Conservation (phyloP, 1,140 invertebrate species). For the Aricia agestis region DNA sequence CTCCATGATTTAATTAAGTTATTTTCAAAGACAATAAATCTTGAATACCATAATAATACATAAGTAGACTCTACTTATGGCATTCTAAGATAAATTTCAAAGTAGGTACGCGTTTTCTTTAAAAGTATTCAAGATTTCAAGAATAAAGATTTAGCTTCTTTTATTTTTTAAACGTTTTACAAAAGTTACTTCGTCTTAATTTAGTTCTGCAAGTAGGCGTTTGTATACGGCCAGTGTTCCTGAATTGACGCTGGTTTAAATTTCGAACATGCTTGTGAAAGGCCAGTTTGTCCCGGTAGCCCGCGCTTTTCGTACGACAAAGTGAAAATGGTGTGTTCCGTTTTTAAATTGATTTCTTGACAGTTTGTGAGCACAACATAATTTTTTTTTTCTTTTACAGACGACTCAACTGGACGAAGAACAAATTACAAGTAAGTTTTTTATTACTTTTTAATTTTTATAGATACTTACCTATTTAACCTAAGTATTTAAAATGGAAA, state of each 20-base stretch:
- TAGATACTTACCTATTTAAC: no score
- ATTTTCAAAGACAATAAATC: no score
- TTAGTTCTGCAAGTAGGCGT: conserved; percentile 26
- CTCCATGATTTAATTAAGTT: no score
- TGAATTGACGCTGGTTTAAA: conserved; percentile 37
- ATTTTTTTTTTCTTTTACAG: conserved; percentile 54
- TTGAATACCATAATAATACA: no score
- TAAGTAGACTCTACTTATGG: no score
- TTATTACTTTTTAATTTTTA: conserved; percentile 22
- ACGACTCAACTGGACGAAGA: conserved; percentile 77
- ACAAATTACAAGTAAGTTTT: conserved; percentile 79
- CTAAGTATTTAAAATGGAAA: no score
- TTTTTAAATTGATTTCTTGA: conserved; percentile 20
- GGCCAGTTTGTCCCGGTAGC: conserved; percentile 42
- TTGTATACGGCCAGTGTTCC: conserved; percentile 31
- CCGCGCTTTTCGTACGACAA: conserved; percentile 30
- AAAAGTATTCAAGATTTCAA: neutral
- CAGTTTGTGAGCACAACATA: conserved; percentile 9
- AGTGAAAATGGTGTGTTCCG: conserved; percentile 49
- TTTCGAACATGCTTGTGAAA: conserved; percentile 39
- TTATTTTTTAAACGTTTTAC: conserved; percentile 15
- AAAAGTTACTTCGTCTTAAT: conserved; percentile 20
- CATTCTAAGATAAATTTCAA: neutral
- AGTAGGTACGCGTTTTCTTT: neutral
- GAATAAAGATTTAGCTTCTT: no score